Evolutionary conservation across 2,888 invertebrate genomes (phyloP).

Genomic region (Megastigmus dorsalis): DNA sequence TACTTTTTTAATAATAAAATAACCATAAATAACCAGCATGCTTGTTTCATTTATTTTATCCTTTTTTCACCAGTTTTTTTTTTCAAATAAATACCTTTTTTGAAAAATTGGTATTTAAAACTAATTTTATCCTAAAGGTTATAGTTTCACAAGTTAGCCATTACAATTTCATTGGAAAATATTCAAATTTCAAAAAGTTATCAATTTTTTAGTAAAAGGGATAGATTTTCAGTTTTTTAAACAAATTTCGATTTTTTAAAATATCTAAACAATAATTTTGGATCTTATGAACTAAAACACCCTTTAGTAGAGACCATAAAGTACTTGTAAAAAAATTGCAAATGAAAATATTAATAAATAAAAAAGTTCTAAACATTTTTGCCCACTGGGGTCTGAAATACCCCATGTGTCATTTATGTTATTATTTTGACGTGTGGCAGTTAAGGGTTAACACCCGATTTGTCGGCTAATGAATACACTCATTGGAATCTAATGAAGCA

Average conservation of each 20-base stretch:
- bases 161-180: not conserved
- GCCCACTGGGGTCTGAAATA: too few relatives aligned
- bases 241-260: too few relatives aligned
- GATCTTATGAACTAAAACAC: not conserved
- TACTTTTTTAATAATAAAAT: not conserved
- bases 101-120: too few relatives aligned
- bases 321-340: not conserved
- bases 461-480: too few relatives aligned
- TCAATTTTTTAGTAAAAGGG: too few relatives aligned
- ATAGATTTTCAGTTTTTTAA: too few relatives aligned
- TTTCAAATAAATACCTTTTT: too few relatives aligned
- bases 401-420: too few relatives aligned
- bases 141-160: not conserved
- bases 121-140: not conserved
- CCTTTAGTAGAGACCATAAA: not conserved
- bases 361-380: constrained; percentile 50
- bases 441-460: too few relatives aligned
- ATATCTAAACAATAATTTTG: not conserved
- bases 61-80: constrained; percentile 1
- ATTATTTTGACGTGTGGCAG: too few relatives aligned
- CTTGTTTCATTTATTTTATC: not conserved
- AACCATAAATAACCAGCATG: not conserved
- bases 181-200: constrained; percentile 3
- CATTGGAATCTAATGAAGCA: too few relatives aligned
- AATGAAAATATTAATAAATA: not conserved